Evolutionary conservation across 1,140 invertebrate species (phyloP).

Genomic region (Drosophila rufa): DNA sequence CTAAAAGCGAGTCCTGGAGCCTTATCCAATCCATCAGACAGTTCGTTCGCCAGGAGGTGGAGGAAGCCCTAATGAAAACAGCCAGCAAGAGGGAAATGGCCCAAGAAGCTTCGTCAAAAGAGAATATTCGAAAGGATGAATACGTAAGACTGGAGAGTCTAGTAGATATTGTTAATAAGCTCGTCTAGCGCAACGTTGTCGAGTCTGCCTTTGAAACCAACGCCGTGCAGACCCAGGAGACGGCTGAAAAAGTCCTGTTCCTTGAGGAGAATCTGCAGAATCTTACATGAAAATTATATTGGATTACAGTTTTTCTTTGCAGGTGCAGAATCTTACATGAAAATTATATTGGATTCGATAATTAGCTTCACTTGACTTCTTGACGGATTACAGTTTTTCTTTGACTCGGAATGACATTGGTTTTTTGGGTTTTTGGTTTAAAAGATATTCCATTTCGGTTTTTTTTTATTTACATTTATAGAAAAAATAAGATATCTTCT

Average conservation of each 20-base stretch:
- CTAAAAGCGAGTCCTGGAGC: background rate
- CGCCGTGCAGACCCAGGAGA: background rate
- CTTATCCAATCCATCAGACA: slow-evolving; percentile 5
- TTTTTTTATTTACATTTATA: no score
- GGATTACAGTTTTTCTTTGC: no score
- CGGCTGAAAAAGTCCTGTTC: background rate
- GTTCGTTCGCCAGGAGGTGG: slow-evolving; percentile 14
- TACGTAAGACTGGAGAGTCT: slow-evolving; percentile 8
- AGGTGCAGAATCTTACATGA: background rate
- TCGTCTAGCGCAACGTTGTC: background rate
- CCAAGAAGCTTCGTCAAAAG: background rate
- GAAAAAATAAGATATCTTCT: no score
- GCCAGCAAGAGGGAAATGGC: background rate
- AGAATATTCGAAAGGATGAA: background rate
- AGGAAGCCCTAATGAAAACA: slow-evolving; percentile 3
- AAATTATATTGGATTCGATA: no score
- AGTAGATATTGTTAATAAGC: slow-evolving; percentile 8
- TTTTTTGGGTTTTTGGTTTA: no score
- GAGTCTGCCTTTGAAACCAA: background rate
- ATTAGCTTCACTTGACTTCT: no score
- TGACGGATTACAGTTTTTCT: no score
- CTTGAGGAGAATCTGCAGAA: background rate
- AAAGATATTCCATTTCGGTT: no score
- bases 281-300: no score
- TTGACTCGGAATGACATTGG: no score